phyloP scores from a whole-genome alignment of 2,113 vertebrate species.

The Salvelinus alpinus region DNA sequence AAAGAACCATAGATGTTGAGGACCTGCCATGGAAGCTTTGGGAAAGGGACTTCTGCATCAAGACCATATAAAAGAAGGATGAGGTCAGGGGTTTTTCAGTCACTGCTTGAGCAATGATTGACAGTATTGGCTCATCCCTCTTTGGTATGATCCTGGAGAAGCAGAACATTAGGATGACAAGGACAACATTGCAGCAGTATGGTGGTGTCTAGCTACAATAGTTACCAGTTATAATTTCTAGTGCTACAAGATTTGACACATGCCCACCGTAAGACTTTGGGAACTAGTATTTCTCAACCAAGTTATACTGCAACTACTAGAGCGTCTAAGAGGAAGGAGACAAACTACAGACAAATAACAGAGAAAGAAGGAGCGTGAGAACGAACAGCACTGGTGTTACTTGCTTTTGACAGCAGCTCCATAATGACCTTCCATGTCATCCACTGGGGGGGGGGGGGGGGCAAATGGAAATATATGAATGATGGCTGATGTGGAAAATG shows the following conservation, averaged over 20 bases:
- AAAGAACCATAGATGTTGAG: not conserved
- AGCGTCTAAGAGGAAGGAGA: not conserved
- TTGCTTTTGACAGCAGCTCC: constrained; percentile 71
- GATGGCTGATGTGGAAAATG: not conserved
- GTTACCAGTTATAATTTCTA: not conserved
- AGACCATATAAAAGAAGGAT: no score
- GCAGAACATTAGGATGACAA: not conserved
- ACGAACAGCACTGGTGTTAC: constrained; percentile 44
- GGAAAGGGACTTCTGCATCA: no score
- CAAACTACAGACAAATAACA: constrained; percentile 1
- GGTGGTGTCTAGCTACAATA: not conserved
- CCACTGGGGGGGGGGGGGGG: constrained; percentile 49
- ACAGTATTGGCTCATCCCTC: no score
- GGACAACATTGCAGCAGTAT: not conserved
- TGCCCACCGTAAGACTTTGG: not conserved
- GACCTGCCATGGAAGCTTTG: not conserved
- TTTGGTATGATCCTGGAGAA: no score
- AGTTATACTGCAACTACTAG: not conserved
- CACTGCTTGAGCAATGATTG: not conserved
- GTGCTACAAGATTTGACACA: no score
- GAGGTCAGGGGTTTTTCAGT: not conserved
- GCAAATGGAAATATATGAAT: constrained; percentile 24
- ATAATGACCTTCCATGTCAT: constrained; percentile 58
- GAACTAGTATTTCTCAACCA: not conserved
- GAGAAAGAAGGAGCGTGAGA: no score